Base-by-base conservation (phyloP, 2,888 invertebrate genomes). In the Phania funesta region DNA sequence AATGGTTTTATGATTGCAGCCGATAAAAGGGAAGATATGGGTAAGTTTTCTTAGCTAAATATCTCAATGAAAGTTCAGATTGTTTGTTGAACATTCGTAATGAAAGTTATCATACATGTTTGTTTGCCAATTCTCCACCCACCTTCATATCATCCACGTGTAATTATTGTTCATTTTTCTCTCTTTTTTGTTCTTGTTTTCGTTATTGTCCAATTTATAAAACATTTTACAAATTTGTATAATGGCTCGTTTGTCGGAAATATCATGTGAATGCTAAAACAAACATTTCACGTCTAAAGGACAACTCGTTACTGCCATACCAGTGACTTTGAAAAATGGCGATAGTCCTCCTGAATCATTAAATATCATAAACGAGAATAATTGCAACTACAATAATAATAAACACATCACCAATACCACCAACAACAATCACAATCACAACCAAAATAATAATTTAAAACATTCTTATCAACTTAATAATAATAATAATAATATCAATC, bases 231-330 rank as follows among this genome's bases (percentile, higher is more conserved):
- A 68, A 60, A 56, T 50, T 50, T 44, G 46, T 64, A 54, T 41
- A 56, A 70, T 62, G 79, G 73, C 74, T 77, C 56, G 26, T 22
- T 52, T 52, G 44, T 20, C 56, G 64, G 44, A 75, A 68, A 64
- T 35, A 52, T 78, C 73, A 50, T 56, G 41, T 74, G 73, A 78
- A 79, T 62, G 64, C 54, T 52, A 76, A 64, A 71, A 70, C n/a
- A 52, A 38, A 32, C 56, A 26, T 24, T 32, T 20, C 48, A 44
- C 65, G 24, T 20, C 26, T 18, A 71, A 76, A 82, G 90, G 90
- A 84, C 90, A 90, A 89, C 87, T 90, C 71, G 90, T 91, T 84
- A 91, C 91, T 80, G 91, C 91, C 85, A 89, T 90, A 85, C 91
- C 91, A 83, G 90, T 89, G 52, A 90, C 88, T 80, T 88, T 90